These are phyloP conservation scores for Chelon labrosus DNA, from an alignment of 2,797 vertebrate genomes.

Conservation along the genomic window DNA sequence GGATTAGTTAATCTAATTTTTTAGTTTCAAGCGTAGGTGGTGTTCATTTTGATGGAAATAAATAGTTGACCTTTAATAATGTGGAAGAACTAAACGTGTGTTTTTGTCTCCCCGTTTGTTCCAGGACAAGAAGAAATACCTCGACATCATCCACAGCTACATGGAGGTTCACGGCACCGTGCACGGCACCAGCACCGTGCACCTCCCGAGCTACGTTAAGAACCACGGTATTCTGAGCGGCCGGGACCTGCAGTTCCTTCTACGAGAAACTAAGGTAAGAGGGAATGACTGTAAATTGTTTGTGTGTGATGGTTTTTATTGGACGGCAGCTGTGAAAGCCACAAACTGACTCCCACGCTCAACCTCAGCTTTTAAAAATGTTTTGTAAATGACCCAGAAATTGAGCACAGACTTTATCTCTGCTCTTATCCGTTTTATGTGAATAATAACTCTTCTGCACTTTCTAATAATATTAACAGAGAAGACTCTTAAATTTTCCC, in stretches of 20 bases:
- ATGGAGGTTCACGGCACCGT: slow-evolving; percentile 98
- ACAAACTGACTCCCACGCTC: slow-evolving; percentile 6
- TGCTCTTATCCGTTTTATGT: too few species aligned
- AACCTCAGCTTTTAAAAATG: too few species aligned
- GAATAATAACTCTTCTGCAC: too few species aligned
- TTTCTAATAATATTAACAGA: too few species aligned
- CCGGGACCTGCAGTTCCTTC: slow-evolving; percentile 95
- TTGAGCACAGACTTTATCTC: background rate
- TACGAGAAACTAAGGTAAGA: slow-evolving; percentile 95
- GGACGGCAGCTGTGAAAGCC: background rate
- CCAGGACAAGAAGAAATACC: slow-evolving; percentile 95
- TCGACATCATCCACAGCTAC: slow-evolving; percentile 96
- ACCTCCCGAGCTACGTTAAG: slow-evolving; percentile 94
- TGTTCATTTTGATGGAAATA: background rate
- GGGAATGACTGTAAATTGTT: background rate
- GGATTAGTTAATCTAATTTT: background rate
- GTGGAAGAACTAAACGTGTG: background rate
- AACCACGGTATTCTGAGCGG: slow-evolving; percentile 99
- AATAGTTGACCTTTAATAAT: background rate
- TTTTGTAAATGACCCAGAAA: background rate
- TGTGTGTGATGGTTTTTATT: background rate
- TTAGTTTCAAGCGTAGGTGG: background rate
- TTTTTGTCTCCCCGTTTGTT: background rate
- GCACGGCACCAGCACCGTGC: slow-evolving; percentile 93
- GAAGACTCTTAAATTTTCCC: too few species aligned